Conservation (phyloP, 2,113 vertebrate species). For the Stegastes partitus region DNA sequence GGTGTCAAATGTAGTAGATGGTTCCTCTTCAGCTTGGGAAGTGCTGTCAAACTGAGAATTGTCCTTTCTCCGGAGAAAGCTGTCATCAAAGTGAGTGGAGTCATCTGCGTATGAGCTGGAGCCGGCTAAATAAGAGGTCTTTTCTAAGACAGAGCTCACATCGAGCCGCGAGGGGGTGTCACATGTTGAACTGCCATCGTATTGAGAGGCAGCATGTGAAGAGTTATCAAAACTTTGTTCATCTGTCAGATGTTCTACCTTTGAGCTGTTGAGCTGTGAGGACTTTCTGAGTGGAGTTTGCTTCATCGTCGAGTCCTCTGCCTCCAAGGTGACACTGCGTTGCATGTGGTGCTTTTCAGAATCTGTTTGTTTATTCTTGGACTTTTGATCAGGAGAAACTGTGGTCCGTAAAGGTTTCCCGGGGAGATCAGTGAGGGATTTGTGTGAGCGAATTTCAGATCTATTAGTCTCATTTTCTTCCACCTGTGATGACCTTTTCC, state of each 20-base stretch:
- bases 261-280: slow-evolving; percentile 48
- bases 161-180: slow-evolving; percentile 43
- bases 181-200: slow-evolving; percentile 44
- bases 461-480: slow-evolving; percentile 42
- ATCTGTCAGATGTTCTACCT: slow-evolving; percentile 28
- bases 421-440: slow-evolving; percentile 46
- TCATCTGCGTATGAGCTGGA: slow-evolving; percentile 56
- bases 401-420: slow-evolving; percentile 35
- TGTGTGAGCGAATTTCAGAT: slow-evolving; percentile 27
- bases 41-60: slow-evolving; percentile 55
- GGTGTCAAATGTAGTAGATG: slow-evolving; percentile 51
- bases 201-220: slow-evolving; percentile 39
- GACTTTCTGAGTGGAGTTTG: slow-evolving; percentile 45
- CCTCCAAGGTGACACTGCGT: slow-evolving; percentile 30
- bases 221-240: slow-evolving; percentile 63
- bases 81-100: slow-evolving; percentile 56
- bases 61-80: slow-evolving; percentile 42
- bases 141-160: slow-evolving; percentile 58
- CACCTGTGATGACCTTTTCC: slow-evolving; percentile 7
- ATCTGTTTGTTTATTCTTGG: slow-evolving; percentile 34
- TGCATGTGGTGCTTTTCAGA: slow-evolving; percentile 35
- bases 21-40: slow-evolving; percentile 48
- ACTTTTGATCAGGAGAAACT: slow-evolving; percentile 37
- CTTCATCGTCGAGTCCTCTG: slow-evolving; percentile 42
- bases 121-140: slow-evolving; percentile 25